These are phyloP conservation scores for Leptoteleia sp. DNA, from an alignment of 1,140 invertebrate genomes.

Conservation along the genomic window DNA sequence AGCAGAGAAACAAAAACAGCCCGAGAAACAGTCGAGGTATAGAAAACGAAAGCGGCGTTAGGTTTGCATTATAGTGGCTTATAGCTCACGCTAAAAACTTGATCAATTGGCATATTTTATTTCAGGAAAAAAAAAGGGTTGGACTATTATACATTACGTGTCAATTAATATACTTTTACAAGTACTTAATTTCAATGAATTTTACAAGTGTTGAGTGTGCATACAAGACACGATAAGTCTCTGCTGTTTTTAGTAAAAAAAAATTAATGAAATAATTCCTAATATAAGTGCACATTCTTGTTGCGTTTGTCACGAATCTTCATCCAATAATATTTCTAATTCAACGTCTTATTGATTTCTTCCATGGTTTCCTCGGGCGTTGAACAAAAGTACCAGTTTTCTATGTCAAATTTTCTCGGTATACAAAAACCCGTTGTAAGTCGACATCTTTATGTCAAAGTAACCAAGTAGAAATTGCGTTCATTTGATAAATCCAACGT, in stretches of 20 bases:
- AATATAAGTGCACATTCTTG: too few species aligned
- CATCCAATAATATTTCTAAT: too few species aligned
- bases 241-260: too few species aligned
- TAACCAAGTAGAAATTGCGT: conserved; percentile 5
- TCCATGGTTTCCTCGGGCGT: too few species aligned
- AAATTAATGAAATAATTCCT: too few species aligned
- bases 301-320: too few species aligned
- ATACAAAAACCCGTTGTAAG: conserved; percentile 34
- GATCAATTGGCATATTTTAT: conserved; percentile 12
- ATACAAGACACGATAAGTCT: too few species aligned
- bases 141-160: conserved; percentile 25
- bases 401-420: too few species aligned
- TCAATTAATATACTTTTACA: conserved; percentile 37
- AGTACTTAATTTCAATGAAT: too few species aligned
- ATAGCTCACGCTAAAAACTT: conserved; percentile 43
- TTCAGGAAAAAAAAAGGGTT: conserved; percentile 26
- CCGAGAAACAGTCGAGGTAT: conserved; percentile 25
- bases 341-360: too few species aligned
- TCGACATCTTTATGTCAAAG: conserved; percentile 15
- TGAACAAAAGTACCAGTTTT: neutral
- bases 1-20: conserved; percentile 69
- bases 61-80: conserved; percentile 45
- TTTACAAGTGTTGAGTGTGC: too few species aligned
- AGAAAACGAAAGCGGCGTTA: conserved; percentile 58
- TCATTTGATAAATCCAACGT: neutral